These are phyloP conservation scores for Lasaia peninsularis DNA, from an alignment of 1,140 invertebrate genomes.

Conservation along the genomic window DNA sequence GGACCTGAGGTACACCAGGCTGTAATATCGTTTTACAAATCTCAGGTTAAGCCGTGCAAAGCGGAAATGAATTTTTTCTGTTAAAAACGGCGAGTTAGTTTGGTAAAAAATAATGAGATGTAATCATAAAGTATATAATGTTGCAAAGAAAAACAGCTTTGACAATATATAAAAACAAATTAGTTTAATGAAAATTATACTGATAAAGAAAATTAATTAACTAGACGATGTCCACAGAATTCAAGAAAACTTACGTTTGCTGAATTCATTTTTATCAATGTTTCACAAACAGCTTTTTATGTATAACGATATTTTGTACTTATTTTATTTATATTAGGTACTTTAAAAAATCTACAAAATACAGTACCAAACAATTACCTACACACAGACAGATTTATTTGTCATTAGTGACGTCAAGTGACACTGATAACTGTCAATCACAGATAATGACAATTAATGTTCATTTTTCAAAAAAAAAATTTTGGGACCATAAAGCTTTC, in stretches of 20 bases:
- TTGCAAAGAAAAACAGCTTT: slow-evolving; percentile 39
- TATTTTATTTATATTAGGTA: not conserved
- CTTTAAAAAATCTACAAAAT: not conserved
- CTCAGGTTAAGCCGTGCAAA: slow-evolving; percentile 72
- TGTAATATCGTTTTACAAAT: slow-evolving; percentile 58
- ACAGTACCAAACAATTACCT: no score
- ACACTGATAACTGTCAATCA: no score
- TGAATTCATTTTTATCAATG: slow-evolving; percentile 42
- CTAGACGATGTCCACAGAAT: not conserved
- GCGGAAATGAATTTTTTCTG: slow-evolving; percentile 27
- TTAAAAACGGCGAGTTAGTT: not conserved
- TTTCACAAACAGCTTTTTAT: not conserved
- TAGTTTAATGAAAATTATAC: not conserved
- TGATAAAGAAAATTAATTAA: not conserved
- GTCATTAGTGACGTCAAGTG: not conserved
- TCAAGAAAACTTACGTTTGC: slow-evolving; percentile 51
- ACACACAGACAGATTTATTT: no score
- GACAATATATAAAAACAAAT: slow-evolving; percentile 1
- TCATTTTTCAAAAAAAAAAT: no score
- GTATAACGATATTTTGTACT: not conserved
- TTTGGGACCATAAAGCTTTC: no score
- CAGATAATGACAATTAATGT: no score
- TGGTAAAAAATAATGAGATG: not conserved
- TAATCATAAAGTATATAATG: not conserved
- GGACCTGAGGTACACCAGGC: slow-evolving; percentile 81